A percentile compares a stretch with the other conserved stretches of the same genome.
phyloP scores from a whole-genome alignment of 2,888 invertebrate genomes.

The Dasysyrphus albostriatus region DNA sequence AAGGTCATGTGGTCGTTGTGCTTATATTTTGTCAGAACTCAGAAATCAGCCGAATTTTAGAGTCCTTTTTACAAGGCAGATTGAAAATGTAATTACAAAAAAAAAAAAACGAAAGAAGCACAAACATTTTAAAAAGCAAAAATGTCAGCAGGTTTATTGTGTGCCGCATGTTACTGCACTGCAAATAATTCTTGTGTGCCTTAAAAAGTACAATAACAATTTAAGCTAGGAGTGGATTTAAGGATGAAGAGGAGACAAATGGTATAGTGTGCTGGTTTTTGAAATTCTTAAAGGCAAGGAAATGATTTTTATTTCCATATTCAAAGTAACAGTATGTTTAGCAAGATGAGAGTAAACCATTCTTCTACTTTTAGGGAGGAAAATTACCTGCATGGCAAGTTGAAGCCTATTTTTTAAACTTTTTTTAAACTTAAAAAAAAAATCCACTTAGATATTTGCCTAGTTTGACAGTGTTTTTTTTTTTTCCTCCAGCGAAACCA shows the following conservation, averaged over 20 bases:
- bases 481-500: too few relatives aligned
- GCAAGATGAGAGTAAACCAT: background rate
- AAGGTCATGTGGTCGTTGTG: constrained; percentile 64
- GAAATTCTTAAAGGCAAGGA: constrained; percentile 15
- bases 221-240: background rate
- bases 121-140: constrained; percentile 8
- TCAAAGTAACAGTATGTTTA: constrained; percentile 25
- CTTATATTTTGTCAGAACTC: constrained; percentile 39
- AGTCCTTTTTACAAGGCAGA: constrained; percentile 45
- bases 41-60: constrained; percentile 34
- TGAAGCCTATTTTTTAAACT: too few relatives aligned
- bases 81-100: constrained; percentile 61
- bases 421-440: too few relatives aligned
- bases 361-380: too few relatives aligned
- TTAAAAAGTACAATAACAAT: constrained; percentile 25
- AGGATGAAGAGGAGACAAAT: background rate
- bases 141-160: constrained; percentile 65
- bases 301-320: constrained; percentile 1
- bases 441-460: too few relatives aligned
- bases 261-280: background rate
- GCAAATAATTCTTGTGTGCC: constrained; percentile 48
- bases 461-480: too few relatives aligned
- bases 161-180: constrained; percentile 47
- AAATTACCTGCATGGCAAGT: too few relatives aligned
- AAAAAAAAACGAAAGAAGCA: constrained; percentile 3